phyloP scores from a whole-genome alignment of 2,888 invertebrate genomes.

The Aphodius sticticus region DNA sequence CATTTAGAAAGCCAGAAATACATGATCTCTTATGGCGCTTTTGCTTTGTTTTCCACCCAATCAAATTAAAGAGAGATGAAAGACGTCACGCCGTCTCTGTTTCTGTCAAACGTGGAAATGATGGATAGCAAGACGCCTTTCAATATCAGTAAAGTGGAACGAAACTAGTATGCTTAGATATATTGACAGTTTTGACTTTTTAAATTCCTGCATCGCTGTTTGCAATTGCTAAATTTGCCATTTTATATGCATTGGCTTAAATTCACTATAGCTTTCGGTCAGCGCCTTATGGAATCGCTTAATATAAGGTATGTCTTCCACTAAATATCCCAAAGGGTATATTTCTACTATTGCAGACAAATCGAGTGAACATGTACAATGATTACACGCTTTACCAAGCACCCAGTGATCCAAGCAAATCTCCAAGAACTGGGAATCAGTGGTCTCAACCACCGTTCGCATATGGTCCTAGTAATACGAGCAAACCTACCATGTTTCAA shows the following conservation, averaged over 20 bases:
- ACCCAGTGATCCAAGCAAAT: not conserved
- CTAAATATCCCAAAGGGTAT: not conserved
- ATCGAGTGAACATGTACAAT: not conserved
- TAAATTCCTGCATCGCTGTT: not conserved
- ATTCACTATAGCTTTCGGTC: not conserved
- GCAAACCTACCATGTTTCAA: not conserved
- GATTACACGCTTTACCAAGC: constrained; percentile 15
- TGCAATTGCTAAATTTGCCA: not conserved
- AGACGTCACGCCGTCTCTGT: too few relatives aligned
- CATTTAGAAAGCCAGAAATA: too few relatives aligned
- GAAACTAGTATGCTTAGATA: not conserved
- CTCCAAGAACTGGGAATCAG: not conserved
- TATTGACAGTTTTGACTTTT: constrained; percentile 4
- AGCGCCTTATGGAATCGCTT: constrained; percentile 4
- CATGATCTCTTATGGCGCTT: too few relatives aligned
- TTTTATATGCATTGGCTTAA: not conserved
- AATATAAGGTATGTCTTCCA: not conserved
- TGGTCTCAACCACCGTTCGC: not conserved
- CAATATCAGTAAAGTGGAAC: not conserved
- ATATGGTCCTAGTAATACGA: not conserved
- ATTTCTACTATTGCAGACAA: not conserved
- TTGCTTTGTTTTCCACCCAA: too few relatives aligned
- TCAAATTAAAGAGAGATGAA: too few relatives aligned
- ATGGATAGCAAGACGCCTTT: not conserved
- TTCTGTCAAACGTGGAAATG: too few relatives aligned